These are phyloP conservation scores for Hirundo rustica DNA, from an alignment of 2,797 vertebrate species.

Conservation along the genomic window DNA sequence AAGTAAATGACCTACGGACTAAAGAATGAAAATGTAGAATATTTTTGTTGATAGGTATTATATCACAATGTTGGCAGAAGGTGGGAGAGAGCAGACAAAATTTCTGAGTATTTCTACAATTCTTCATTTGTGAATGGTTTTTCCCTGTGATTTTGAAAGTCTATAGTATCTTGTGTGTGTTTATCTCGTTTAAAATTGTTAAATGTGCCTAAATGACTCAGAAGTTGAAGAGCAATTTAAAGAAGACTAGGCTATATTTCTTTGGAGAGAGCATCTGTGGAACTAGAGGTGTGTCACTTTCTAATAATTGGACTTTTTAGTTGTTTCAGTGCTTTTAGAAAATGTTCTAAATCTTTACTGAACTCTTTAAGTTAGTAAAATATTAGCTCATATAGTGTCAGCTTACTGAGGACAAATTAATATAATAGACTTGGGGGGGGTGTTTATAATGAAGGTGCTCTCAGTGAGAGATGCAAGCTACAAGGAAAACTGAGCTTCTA, in stretches of 20 bases:
- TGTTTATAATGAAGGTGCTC: neutral
- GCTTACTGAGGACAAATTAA: neutral
- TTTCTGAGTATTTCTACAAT: neutral
- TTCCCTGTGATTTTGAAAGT: neutral
- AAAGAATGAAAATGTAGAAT: neutral
- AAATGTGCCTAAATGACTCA: neutral
- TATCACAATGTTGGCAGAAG: neutral
- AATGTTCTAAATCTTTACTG: neutral
- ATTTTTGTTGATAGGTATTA: neutral
- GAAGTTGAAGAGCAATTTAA: neutral
- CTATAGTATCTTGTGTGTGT: neutral
- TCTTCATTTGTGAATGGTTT: neutral
- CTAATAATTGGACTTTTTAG: neutral
- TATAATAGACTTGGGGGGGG: neutral
- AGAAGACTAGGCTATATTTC: neutral
- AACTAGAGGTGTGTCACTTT: neutral
- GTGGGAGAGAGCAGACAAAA: neutral
- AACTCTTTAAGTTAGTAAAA: neutral
- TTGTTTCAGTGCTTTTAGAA: neutral
- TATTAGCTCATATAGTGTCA: neutral
- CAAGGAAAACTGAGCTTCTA: neutral
- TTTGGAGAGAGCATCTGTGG: neutral
- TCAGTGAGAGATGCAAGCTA: neutral
- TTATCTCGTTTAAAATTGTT: neutral
- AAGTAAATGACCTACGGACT: neutral